Evolutionary conservation across 2,113 vertebrate genomes (phyloP).

Genomic region (Alligator mississippiensis): DNA sequence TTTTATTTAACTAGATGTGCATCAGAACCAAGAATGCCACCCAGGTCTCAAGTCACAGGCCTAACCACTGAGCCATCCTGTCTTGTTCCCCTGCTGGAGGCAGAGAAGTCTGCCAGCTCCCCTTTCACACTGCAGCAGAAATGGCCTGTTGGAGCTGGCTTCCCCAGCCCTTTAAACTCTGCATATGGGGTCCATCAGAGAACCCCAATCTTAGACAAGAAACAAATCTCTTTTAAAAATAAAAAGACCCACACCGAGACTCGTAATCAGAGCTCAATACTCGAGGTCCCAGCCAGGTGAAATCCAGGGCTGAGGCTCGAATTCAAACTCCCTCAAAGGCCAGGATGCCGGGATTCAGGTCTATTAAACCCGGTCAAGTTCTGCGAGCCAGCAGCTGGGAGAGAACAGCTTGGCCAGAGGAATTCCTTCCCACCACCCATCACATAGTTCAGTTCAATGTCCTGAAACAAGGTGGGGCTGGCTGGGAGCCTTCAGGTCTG

Average conservation of each 20-base stretch:
- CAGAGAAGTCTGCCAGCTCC: not conserved
- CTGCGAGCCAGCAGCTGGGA: constrained; percentile 29
- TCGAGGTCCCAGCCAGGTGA: fast-evolving
- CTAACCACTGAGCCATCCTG: not conserved
- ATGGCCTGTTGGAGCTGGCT: not conserved
- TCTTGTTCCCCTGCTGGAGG: not conserved
- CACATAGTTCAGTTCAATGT: constrained; percentile 44
- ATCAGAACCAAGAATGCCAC: fast-evolving
- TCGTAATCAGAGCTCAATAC: not conserved
- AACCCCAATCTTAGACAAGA: not conserved
- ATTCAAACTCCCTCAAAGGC: not conserved
- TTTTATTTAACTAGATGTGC: too few species aligned
- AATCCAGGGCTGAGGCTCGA: fast-evolving
- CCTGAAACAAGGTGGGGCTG: not conserved
- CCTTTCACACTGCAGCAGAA: too few species aligned
- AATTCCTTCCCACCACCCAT: constrained; percentile 57
- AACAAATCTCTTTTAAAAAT: fast-evolving
- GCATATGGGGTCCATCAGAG: not conserved
- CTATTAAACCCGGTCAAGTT: not conserved
- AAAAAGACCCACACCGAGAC: not conserved
- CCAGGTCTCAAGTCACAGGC: fast-evolving
- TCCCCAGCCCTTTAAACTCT: not conserved
- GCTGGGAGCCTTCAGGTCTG: constrained; percentile 9
- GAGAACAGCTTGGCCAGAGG: constrained; percentile 41
- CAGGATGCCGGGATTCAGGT: not conserved